Percentiles rank a stretch among this genome's conserved stretches.
Evolutionary conservation across 2,113 vertebrate genomes (phyloP).

Genomic region (Trichomycterus rosablanca): DNA sequence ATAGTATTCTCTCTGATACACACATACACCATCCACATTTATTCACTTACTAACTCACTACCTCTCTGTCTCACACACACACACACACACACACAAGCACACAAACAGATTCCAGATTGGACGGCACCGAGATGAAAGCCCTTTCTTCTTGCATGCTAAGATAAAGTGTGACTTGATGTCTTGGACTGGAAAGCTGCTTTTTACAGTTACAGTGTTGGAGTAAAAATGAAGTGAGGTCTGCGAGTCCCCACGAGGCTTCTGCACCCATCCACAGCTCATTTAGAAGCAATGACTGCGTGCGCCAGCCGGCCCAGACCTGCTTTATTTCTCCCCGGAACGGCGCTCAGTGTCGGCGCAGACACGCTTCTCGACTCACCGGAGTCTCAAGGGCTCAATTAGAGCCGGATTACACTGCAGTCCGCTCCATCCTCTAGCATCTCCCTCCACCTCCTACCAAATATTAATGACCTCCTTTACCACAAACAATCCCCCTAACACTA

Average conservation of each 20-base stretch:
- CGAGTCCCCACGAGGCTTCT: slow-evolving; percentile 60
- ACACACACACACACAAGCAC: slow-evolving; percentile 3
- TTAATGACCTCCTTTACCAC: slow-evolving; percentile 6
- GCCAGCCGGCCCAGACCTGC: slow-evolving; percentile 75
- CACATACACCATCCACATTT: too few relatives aligned
- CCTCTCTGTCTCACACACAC: too few relatives aligned
- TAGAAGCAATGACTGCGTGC: slow-evolving; percentile 85
- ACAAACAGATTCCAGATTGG: slow-evolving; percentile 23
- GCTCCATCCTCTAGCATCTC: slow-evolving; percentile 26
- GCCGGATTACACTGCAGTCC: slow-evolving; percentile 98
- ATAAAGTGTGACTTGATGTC: slow-evolving; percentile 17
- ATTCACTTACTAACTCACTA: too few relatives aligned
- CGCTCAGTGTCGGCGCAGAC: slow-evolving; percentile 69
- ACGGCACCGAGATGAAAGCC: slow-evolving; percentile 26
- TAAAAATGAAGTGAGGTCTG: slow-evolving; percentile 49
- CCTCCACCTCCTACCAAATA: background rate
- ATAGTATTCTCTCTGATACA: background rate
- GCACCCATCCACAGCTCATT: slow-evolving; percentile 92
- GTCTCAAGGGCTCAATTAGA: slow-evolving; percentile 99
- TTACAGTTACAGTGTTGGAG: slow-evolving; percentile 1
- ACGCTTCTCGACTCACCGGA: slow-evolving; percentile 83
- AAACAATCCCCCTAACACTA: slow-evolving; percentile 19
- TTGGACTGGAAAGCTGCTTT: slow-evolving; percentile 2
- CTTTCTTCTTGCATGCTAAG: too few relatives aligned
- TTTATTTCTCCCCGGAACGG: slow-evolving; percentile 99